These are phyloP conservation scores for Drosophila pseudoobscura DNA, from an alignment of 1,140 invertebrate genomes.

Conservation along the genomic window DNA sequence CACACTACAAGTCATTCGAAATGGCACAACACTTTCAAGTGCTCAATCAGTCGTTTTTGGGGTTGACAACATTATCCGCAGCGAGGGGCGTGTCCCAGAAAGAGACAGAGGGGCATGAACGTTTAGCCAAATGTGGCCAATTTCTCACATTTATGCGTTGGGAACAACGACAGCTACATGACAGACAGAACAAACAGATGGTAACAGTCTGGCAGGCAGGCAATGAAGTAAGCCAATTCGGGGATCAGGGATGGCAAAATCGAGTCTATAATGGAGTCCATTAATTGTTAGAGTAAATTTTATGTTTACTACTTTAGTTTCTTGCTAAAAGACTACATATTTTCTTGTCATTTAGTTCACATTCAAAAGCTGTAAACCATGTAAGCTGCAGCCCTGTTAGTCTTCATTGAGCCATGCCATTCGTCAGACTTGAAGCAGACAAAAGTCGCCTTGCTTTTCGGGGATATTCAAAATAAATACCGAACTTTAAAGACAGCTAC, in stretches of 20 bases:
- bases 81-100: no score
- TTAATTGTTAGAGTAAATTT: no score
- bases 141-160: constrained; percentile 41
- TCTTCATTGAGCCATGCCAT: constrained; percentile 29
- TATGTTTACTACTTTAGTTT: no score
- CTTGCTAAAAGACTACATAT: no score
- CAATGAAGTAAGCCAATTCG: constrained; percentile 25
- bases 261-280: no score
- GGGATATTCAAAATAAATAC: not conserved
- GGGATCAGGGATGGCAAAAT: constrained; percentile 18
- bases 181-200: constrained; percentile 3
- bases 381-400: constrained; percentile 29
- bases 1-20: constrained; percentile 6
- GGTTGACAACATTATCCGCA: constrained; percentile 32
- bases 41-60: constrained; percentile 27
- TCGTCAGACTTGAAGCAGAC: constrained; percentile 13
- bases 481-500: not conserved
- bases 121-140: constrained; percentile 51
- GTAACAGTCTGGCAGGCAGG: constrained; percentile 38
- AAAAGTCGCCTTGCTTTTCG: constrained; percentile 25
- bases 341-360: not conserved
- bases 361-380: no score
- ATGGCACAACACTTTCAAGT: constrained; percentile 15
- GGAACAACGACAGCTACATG: constrained; percentile 3
- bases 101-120: constrained; percentile 16